Evolutionary conservation across 1,140 invertebrate species (phyloP), one percentile per base, ranked within the genome.

Genomic region (Calephelis virginiensis): DNA sequence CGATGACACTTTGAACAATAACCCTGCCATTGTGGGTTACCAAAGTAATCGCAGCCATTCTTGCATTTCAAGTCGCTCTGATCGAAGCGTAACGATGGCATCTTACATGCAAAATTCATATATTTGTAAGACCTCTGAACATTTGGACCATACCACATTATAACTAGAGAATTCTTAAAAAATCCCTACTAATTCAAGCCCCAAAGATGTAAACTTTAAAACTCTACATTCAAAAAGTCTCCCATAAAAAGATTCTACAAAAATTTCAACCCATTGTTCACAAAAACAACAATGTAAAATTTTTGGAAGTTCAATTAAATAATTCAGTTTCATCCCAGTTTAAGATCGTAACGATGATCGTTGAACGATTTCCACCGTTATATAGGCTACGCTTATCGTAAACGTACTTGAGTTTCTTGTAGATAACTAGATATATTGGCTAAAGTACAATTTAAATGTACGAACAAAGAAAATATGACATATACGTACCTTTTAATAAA

Each of bases 41-140:
- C 98, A 90, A 96, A 99, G 93, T 95, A 99, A 67, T 97, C 98
- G 92, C 98, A 99, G 12, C 97, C 96, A 91, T 97, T 98, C 86
- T 97, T 97, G 89, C 99, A 99, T 75, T 98, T 95, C 69, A 99
- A 91, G 90, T 98, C 97, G 64, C 95, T 94, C 75, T 96, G 95
- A 70, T 96, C 95, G 56, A 98, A 95, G 66, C 96, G 93, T 69
- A 96, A 92, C 7, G 94, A 94, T 1, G 95, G 94, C 81, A 93
- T 94, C 85, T 95, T 96, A 71, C 92, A 94, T 1, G 94, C 93
- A 85, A 95, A 95, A 94, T 95, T 95, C 76, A 91, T 90, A 77
- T 92, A 92, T 67, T 91, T 92, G 69, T 92, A 92, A 66, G 90
- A 92, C 62, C 91, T 85, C 76, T 92, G 87, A 45, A 91, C 70